Evolutionary conservation across 1,140 invertebrate genomes (phyloP).

Genomic region (Oncopodura yosiiana): DNA sequence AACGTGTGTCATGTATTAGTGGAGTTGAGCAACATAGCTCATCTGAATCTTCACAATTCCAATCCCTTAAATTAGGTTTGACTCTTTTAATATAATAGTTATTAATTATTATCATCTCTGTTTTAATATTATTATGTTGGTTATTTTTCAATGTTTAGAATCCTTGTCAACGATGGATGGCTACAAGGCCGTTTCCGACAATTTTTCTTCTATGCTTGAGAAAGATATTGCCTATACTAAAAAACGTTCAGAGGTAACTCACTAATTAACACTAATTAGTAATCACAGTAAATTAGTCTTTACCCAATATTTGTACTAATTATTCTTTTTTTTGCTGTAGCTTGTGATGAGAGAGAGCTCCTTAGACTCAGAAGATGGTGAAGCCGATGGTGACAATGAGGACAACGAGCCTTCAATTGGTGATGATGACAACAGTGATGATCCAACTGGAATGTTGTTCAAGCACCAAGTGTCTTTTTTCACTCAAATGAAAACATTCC

Average conservation of each 20-base stretch:
- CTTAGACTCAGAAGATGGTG: no score
- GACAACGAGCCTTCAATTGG: slow-evolving; percentile 1
- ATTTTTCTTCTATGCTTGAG: slow-evolving; percentile 12
- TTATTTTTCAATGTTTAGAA: slow-evolving; percentile 14
- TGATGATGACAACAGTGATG: slow-evolving; percentile 8
- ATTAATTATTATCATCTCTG: neutral
- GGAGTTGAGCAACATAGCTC: no score
- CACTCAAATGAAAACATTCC: slow-evolving; percentile 27
- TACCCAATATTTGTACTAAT: no score
- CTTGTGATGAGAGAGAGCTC: no score
- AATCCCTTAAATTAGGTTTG: slow-evolving; percentile 27
- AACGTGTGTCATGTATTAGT: no score
- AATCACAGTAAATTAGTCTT: neutral
- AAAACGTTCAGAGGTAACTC: slow-evolving; percentile 10
- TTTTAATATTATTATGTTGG: neutral
- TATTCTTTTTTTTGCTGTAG: no score
- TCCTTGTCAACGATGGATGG: slow-evolving; percentile 21
- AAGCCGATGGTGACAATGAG: neutral
- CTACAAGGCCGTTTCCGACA: slow-evolving; percentile 19
- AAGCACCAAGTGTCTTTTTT: slow-evolving; percentile 24
- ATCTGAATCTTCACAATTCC: slow-evolving; percentile 22
- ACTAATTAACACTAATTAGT: neutral
- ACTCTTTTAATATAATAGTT: slow-evolving; percentile 3
- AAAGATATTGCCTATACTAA: slow-evolving; percentile 9
- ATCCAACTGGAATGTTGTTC: slow-evolving; percentile 12